A percentile compares a stretch with the other conserved stretches of the same genome.
phyloP scores from a whole-genome alignment of 2,113 vertebrate genomes.

The Podarcis cretensis region DNA sequence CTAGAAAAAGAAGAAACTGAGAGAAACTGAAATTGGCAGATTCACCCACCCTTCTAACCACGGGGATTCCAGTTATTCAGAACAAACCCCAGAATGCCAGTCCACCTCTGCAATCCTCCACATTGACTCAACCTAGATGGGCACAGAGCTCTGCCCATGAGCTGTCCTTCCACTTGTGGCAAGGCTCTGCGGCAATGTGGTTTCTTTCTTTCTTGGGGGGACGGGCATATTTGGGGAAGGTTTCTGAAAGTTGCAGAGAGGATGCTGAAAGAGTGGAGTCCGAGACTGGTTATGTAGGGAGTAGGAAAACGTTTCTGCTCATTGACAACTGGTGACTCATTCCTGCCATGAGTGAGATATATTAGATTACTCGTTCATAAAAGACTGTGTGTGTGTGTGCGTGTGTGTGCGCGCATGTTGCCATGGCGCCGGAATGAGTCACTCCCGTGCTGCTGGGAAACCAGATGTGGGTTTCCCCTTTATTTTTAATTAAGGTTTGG shows the following conservation, averaged over 20 bases:
- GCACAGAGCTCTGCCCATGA: no score
- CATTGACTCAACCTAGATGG: no score
- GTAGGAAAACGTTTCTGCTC: neutral
- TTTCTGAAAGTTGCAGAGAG: neutral
- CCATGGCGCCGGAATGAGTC: slow-evolving; percentile 59
- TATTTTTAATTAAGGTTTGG: neutral
- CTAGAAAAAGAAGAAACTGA: no score
- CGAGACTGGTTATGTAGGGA: neutral
- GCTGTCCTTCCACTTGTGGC: no score
- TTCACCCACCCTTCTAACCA: no score
- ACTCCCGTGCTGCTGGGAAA: slow-evolving; percentile 33
- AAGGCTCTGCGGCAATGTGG: neutral
- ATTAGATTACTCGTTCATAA: slow-evolving; percentile 32
- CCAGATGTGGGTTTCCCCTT: neutral
- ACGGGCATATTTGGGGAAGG: neutral
- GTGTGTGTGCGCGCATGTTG: slow-evolving; percentile 10
- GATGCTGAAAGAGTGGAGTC: neutral
- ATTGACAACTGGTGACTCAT: neutral
- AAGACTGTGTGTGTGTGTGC: neutral
- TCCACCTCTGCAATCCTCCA: neutral
- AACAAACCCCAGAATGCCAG: no score
- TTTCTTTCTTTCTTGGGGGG: neutral
- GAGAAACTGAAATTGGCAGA: no score
- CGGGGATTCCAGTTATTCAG: no score
- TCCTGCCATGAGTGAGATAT: neutral